phyloP scores from a whole-genome alignment of 2,888 invertebrate genomes.

The Thera britannica region DNA sequence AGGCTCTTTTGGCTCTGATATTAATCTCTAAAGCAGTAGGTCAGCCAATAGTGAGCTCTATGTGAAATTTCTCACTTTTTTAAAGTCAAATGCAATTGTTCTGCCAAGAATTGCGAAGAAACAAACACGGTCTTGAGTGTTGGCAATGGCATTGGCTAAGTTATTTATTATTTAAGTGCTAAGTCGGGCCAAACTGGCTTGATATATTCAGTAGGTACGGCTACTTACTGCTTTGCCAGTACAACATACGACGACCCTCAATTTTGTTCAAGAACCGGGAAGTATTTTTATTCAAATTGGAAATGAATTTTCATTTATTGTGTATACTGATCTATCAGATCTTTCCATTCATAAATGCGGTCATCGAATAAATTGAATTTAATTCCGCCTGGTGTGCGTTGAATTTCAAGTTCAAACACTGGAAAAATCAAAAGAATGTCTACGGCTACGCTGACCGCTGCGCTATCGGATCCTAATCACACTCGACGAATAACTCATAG shows the following conservation, averaged over 20 bases:
- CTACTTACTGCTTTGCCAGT: background rate
- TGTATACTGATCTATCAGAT: too few relatives aligned
- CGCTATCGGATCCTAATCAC: too few relatives aligned
- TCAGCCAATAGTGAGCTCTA: constrained; percentile 48
- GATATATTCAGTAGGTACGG: background rate
- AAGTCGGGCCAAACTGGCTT: background rate
- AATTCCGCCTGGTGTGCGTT: background rate
- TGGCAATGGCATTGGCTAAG: constrained; percentile 59
- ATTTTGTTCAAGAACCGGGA: background rate
- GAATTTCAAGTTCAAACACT: too few relatives aligned
- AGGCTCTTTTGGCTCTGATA: constrained; percentile 48
- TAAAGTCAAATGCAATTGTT: constrained; percentile 21
- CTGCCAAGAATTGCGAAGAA: constrained; percentile 60
- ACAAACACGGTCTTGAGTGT: constrained; percentile 52
- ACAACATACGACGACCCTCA: background rate
- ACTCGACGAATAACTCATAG: too few relatives aligned
- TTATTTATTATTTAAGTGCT: constrained; percentile 54
- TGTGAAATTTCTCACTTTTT: constrained; percentile 48
- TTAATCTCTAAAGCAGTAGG: constrained; percentile 55
- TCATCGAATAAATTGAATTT: background rate
- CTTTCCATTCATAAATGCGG: background rate
- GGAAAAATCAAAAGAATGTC: too few relatives aligned
- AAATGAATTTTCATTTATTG: background rate
- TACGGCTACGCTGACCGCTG: too few relatives aligned
- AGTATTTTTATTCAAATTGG: background rate